These are phyloP conservation scores for Orestias chungarensis DNA, from an alignment of 2,797 vertebrate genomes.

Conservation along the genomic window DNA sequence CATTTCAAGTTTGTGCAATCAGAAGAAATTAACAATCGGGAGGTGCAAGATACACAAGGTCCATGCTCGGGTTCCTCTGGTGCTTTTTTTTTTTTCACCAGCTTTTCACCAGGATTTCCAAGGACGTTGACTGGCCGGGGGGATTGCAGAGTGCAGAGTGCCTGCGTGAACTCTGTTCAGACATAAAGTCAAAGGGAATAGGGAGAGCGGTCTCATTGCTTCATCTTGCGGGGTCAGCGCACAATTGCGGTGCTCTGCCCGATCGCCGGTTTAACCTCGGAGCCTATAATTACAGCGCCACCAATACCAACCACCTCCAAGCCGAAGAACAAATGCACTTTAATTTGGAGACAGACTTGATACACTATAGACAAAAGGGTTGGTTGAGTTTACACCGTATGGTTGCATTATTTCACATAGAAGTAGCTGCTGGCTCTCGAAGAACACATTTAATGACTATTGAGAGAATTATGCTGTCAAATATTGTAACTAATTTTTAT, in stretches of 20 bases:
- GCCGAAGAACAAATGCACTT: constrained; percentile 10
- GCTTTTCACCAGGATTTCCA: constrained; percentile 42
- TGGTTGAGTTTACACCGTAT: constrained; percentile 22
- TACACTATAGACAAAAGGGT: background rate
- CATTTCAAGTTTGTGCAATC: constrained; percentile 16
- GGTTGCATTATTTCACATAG: constrained; percentile 13
- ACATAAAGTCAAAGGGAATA: constrained; percentile 64
- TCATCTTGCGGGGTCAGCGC: constrained; percentile 33
- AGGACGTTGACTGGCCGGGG: constrained; percentile 26
- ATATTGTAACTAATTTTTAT: background rate
- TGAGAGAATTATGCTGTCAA: constrained; percentile 21
- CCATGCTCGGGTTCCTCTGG: constrained; percentile 34
- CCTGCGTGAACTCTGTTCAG: constrained; percentile 50
- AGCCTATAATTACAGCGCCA: constrained; percentile 31
- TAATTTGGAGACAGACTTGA: constrained; percentile 10
- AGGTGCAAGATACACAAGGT: constrained; percentile 18
- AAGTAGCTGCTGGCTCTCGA: constrained; percentile 3
- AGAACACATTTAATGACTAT: constrained; percentile 14
- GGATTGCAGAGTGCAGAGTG: constrained; percentile 46
- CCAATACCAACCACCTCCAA: constrained; percentile 3
- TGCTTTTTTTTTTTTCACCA: constrained; percentile 18
- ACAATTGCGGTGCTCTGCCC: constrained; percentile 24
- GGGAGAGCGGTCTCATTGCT: constrained; percentile 45
- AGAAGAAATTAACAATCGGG: constrained; percentile 7
- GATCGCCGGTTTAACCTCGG: constrained; percentile 30